Percentiles rank a stretch among this genome's conserved stretches.
Conservation (phyloP, 2,888 invertebrate species). For the Cybosia mesomella region DNA sequence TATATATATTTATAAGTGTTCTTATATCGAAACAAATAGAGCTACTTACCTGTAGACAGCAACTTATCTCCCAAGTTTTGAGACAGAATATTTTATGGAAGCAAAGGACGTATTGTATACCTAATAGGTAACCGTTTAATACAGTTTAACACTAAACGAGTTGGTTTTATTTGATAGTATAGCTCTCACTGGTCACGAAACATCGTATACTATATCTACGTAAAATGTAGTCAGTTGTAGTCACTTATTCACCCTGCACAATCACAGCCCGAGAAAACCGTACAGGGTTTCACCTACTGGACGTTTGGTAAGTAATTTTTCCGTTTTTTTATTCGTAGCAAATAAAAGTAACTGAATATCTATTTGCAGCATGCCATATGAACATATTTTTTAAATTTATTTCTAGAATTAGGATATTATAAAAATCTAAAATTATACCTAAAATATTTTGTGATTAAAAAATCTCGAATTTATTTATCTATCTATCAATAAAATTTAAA, state of each 20-base stretch:
- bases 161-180: slow-evolving; percentile 64
- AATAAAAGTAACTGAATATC: background rate
- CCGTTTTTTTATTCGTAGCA: slow-evolving; percentile 9
- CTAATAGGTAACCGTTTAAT: slow-evolving; percentile 75
- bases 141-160: slow-evolving; percentile 74
- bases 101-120: slow-evolving; percentile 59
- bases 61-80: slow-evolving; percentile 39
- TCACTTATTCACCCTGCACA: slow-evolving; percentile 54
- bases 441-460: no score
- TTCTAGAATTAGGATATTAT: no score
- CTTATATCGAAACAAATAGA: slow-evolving; percentile 49
- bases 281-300: slow-evolving; percentile 20
- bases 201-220: slow-evolving; percentile 34
- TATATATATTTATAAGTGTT: slow-evolving; percentile 28
- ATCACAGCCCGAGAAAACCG: slow-evolving; percentile 32
- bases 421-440: no score
- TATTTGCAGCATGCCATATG: background rate
- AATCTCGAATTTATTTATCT: no score
- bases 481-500: no score
- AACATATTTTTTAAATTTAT: background rate
- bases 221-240: slow-evolving; percentile 33
- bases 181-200: slow-evolving; percentile 43
- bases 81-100: slow-evolving; percentile 55
- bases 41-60: slow-evolving; percentile 42
- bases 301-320: slow-evolving; percentile 49